Conservation (phyloP, 2,888 invertebrate species). For the Eristalinus aeneus region DNA sequence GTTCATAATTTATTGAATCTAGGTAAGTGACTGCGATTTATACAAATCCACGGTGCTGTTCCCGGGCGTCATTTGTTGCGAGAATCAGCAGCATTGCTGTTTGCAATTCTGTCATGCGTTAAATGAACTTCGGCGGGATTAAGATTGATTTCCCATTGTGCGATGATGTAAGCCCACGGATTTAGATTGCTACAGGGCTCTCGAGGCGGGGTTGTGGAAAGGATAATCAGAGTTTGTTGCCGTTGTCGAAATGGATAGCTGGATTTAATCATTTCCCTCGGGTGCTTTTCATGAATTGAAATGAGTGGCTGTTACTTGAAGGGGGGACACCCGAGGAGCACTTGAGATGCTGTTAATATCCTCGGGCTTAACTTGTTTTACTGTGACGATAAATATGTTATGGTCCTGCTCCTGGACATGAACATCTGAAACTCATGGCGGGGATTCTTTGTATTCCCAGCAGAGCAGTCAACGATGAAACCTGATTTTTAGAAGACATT, state of each 20-base stretch:
- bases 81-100: constrained; percentile 48
- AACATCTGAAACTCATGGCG: background rate
- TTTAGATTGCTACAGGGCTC: constrained; percentile 7
- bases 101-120: constrained; percentile 52
- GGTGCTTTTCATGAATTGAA: background rate
- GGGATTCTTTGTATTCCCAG: too few species aligned
- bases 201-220: background rate
- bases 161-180: constrained; percentile 9
- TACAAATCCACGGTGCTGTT: constrained; percentile 41
- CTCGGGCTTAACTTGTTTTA: background rate
- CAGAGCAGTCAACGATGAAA: too few species aligned
- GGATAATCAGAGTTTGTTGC: constrained; percentile 21
- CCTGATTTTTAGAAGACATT: too few species aligned
- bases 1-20: constrained; percentile 46
- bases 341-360: background rate
- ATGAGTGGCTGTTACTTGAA: background rate
- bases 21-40: constrained; percentile 47
- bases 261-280: background rate
- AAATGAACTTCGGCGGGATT: constrained; percentile 42
- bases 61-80: constrained; percentile 14
- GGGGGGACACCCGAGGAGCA: background rate
- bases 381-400: background rate
- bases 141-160: constrained; percentile 33
- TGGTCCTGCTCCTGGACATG: background rate
- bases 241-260: background rate